Base-by-base conservation (phyloP, 2,888 invertebrate genomes). In the Diabrotica balteata region DNA sequence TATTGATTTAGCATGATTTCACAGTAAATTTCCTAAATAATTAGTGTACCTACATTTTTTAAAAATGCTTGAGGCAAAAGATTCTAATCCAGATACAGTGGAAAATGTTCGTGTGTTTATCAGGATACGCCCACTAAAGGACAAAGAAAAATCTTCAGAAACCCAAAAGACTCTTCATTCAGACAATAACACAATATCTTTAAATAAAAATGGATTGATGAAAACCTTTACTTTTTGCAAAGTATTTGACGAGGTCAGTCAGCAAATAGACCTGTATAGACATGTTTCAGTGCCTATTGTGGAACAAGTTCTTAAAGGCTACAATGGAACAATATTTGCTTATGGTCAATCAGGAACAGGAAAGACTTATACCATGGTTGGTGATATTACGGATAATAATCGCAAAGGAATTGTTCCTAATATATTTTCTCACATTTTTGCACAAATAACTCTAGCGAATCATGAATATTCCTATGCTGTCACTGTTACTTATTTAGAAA, bases 291-390 rank as follows among this genome's bases (percentile, higher is more conserved):
- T 96, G 61, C 98, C 98, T 0, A 97, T 99, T 74, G 96, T 99
- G 6, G 96, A 98, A 73, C 96, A 97, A 84, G 97, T 98, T 4
- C 87, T 99, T 8, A 93, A 93, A 78, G 98, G 98, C 0, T 99
- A 97, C 85, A 99, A 99, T 86, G 98, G 98, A 72, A 93, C 93
- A 0, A 94, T 95, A 75, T 90, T 95, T 82, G 95, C 95, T 0
- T 95, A 95, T 79, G 95, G 95, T 0, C 95, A 95, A 86, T 95
- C 95, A 0, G 98, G 99, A 17, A 99, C 98, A 0, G 99, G 99
- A 8, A 99, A 99, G 86, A 99, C 99, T 0, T 98, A 93, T 84
- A 99, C 99, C 0, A 98, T 99, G 98, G 95, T 97, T 1, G 99
- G 99, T 0, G 90, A 92, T 68, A 89, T 94, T 73, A 88, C 92